phyloP scores from a whole-genome alignment of 2,888 invertebrate species.

The Latrodectus elegans region DNA sequence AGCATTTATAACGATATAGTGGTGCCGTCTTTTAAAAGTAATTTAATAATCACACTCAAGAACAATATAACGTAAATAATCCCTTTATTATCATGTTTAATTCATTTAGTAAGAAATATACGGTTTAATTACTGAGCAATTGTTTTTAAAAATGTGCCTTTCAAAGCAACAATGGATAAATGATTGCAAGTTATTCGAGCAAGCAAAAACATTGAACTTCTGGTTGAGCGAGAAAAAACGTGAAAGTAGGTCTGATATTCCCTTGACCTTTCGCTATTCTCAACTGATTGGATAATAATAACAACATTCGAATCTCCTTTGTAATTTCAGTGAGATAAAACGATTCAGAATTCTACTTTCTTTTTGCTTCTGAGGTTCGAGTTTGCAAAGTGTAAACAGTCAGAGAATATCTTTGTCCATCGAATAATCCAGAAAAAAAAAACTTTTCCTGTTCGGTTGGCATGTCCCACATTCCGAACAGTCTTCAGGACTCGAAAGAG shows the following conservation, averaged over 20 bases:
- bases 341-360: conserved; percentile 15
- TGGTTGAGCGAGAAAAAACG: conserved; percentile 8
- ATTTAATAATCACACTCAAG: no score
- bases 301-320: conserved; percentile 30
- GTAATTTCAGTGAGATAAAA: conserved; percentile 21
- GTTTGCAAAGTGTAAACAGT: conserved; percentile 33
- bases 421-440: conserved; percentile 8
- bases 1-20: no score
- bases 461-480: conserved; percentile 13
- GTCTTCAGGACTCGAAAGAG: background rate
- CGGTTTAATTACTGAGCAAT: no score
- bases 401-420: conserved; percentile 28
- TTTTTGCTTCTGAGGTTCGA: conserved; percentile 1
- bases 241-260: conserved; percentile 50
- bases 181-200: background rate
- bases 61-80: no score
- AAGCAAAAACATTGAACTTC: conserved; percentile 29
- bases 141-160: no score
- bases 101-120: no score
- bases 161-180: no score
- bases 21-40: no score
- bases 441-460: conserved; percentile 31
- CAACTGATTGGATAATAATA: conserved; percentile 39
- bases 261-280: conserved; percentile 22
- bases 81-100: no score